Conservation (phyloP, 2,113 vertebrate genomes). For the Heterotis niloticus region DNA sequence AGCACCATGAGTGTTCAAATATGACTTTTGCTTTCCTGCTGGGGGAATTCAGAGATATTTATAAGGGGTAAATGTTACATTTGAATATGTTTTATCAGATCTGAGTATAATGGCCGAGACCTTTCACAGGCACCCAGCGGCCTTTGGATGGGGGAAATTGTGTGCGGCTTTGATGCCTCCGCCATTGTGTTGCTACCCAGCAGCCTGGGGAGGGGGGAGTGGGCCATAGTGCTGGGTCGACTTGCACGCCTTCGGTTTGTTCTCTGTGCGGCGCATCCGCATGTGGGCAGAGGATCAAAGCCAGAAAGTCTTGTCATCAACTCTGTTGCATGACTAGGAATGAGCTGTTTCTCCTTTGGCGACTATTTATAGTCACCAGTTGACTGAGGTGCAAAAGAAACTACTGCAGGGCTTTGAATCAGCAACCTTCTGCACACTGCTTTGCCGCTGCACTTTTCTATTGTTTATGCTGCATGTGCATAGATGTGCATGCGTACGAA, state of each 20-base stretch:
- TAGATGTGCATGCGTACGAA: too few relatives aligned
- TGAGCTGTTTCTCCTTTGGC: not conserved
- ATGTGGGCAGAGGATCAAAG: slow-evolving; percentile 7
- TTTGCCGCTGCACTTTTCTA: too few relatives aligned
- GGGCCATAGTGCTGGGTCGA: not conserved
- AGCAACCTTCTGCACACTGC: too few relatives aligned
- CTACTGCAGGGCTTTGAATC: too few relatives aligned
- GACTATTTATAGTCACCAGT: not conserved
- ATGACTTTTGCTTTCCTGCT: slow-evolving; percentile 28
- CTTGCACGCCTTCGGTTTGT: not conserved
- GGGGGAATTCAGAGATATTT: slow-evolving; percentile 17
- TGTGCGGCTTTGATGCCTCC: not conserved
- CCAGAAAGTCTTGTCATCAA: not conserved
- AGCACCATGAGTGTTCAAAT: slow-evolving; percentile 20
- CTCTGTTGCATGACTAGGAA: not conserved
- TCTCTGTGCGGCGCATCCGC: not conserved
- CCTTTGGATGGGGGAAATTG: slow-evolving; percentile 17
- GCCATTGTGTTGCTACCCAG: not conserved
- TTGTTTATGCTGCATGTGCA: too few relatives aligned
- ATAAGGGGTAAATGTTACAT: slow-evolving; percentile 28
- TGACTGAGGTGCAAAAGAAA: not conserved
- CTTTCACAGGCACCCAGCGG: slow-evolving; percentile 33
- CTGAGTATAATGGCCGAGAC: slow-evolving; percentile 30
- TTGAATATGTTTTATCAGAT: slow-evolving; percentile 41
- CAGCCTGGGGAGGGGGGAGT: not conserved